phyloP scores from a whole-genome alignment of 2,888 invertebrate species.

The Tetranychus piercei region DNA sequence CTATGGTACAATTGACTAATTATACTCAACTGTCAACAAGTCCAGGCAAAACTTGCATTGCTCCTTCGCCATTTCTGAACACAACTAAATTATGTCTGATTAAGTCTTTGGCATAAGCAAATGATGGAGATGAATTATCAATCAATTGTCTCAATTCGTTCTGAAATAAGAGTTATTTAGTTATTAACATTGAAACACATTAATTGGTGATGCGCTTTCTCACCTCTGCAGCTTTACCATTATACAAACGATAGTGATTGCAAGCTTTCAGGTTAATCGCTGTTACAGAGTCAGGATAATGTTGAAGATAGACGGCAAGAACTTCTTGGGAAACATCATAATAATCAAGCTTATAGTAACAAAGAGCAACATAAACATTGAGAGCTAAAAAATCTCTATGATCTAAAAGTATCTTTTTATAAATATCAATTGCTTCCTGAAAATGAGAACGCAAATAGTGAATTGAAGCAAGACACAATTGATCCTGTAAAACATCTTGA shows the following conservation, averaged over 20 bases:
- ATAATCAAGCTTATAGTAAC: constrained; percentile 95
- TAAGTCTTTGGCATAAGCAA: constrained; percentile 67
- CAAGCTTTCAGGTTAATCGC: constrained; percentile 82
- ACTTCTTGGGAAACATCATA: constrained; percentile 70
- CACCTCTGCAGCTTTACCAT: constrained; percentile 75
- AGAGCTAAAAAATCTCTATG: constrained; percentile 69
- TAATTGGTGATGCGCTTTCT: background rate
- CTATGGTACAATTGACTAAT: background rate
- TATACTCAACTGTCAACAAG: constrained; percentile 47
- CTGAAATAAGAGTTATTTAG: constrained; percentile 28
- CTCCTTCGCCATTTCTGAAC: constrained; percentile 79
- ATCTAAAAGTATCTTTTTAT: constrained; percentile 73
- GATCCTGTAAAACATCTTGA: constrained; percentile 76
- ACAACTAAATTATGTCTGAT: constrained; percentile 84
- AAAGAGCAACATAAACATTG: constrained; percentile 89
- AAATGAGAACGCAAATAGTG: constrained; percentile 90
- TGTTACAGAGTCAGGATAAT: constrained; percentile 77
- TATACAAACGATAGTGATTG: constrained; percentile 65
- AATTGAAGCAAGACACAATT: constrained; percentile 80
- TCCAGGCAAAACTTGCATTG: constrained; percentile 72
- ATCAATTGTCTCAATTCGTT: constrained; percentile 60
- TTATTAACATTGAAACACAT: constrained; percentile 9
- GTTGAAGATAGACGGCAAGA: constrained; percentile 73
- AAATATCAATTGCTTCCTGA: constrained; percentile 95
- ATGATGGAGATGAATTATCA: constrained; percentile 47